A percentile compares a stretch with the other conserved stretches of the same genome.
phyloP scores from a whole-genome alignment of 2,113 vertebrate genomes.

The Chionomys nivalis region DNA sequence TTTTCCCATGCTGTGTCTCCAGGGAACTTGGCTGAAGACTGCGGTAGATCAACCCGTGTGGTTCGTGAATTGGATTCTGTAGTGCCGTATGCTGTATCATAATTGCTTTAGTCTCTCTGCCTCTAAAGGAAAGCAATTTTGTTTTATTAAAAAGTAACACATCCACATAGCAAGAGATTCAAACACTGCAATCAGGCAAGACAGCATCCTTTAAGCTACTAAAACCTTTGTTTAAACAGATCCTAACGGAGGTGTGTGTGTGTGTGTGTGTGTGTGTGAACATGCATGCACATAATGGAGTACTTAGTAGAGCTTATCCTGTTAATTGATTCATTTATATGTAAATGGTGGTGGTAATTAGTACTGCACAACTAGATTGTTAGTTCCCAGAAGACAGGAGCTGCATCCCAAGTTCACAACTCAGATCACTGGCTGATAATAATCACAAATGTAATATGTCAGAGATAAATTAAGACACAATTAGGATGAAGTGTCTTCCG shows the following conservation, averaged over 20 bases:
- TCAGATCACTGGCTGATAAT: background rate
- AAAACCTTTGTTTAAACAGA: background rate
- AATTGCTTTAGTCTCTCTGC: constrained; percentile 33
- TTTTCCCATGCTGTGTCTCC: constrained; percentile 31
- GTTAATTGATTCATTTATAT: constrained; percentile 29
- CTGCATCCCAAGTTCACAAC: constrained; percentile 15
- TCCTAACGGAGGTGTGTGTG: background rate
- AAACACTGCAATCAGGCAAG: background rate
- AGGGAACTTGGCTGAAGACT: background rate
- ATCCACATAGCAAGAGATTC: constrained; percentile 14
- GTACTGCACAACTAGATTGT: constrained; percentile 31
- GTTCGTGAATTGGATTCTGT: background rate
- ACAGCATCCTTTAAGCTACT: background rate
- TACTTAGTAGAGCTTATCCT: constrained; percentile 14
- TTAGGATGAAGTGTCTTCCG: background rate
- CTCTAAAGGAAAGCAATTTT: background rate
- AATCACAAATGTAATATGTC: constrained; percentile 29
- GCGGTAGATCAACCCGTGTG: constrained; percentile 25
- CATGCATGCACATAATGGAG: background rate
- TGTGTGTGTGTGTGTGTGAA: background rate
- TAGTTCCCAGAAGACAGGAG: background rate
- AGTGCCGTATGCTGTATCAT: background rate
- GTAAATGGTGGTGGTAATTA: background rate
- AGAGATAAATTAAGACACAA: constrained; percentile 47
- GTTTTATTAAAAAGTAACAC: constrained; percentile 44